These are phyloP conservation scores for Athalia rosae DNA, from an alignment of 2,888 invertebrate genomes.

Conservation along the genomic window DNA sequence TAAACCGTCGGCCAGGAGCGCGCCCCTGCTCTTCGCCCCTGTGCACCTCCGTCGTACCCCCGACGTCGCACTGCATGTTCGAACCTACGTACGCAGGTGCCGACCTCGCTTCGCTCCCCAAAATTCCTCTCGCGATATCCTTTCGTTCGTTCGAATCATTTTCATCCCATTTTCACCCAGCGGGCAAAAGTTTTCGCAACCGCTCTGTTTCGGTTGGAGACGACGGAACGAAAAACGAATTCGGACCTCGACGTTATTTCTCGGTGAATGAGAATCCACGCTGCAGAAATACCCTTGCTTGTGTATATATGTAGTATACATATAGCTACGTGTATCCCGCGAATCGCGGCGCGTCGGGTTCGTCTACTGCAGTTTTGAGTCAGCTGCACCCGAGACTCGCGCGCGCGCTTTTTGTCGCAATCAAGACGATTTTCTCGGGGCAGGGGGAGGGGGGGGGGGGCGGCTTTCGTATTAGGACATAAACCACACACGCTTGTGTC, in stretches of 20 bases:
- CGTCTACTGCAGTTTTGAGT: neutral
- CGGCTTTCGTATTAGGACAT: slow-evolving; percentile 19
- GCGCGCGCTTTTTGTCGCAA: slow-evolving; percentile 12
- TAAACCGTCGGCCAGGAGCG: neutral
- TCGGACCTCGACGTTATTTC: slow-evolving; percentile 2
- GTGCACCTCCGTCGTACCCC: too few species aligned
- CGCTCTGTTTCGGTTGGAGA: too few species aligned
- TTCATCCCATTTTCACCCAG: too few species aligned
- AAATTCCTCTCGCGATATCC: too few species aligned
- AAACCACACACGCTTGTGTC: slow-evolving; percentile 1
- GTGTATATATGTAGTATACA: neutral
- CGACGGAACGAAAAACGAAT: slow-evolving; percentile 1
- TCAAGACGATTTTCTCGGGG: slow-evolving; percentile 32
- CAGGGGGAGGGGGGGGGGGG: too few species aligned
- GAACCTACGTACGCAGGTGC: too few species aligned
- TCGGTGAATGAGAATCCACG: slow-evolving; percentile 13
- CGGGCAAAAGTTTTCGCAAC: too few species aligned
- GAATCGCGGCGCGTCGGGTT: too few species aligned
- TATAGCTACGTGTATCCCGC: neutral
- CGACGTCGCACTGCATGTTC: too few species aligned
- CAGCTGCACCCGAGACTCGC: slow-evolving; percentile 4
- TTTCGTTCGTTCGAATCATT: too few species aligned
- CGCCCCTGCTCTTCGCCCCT: too few species aligned
- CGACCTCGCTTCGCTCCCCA: too few species aligned
- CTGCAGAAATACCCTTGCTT: neutral